Evolutionary conservation across 2,888 invertebrate species (phyloP), one percentile per base, ranked within the genome.

Genomic region (Chrysotoxum bicinctum): DNA sequence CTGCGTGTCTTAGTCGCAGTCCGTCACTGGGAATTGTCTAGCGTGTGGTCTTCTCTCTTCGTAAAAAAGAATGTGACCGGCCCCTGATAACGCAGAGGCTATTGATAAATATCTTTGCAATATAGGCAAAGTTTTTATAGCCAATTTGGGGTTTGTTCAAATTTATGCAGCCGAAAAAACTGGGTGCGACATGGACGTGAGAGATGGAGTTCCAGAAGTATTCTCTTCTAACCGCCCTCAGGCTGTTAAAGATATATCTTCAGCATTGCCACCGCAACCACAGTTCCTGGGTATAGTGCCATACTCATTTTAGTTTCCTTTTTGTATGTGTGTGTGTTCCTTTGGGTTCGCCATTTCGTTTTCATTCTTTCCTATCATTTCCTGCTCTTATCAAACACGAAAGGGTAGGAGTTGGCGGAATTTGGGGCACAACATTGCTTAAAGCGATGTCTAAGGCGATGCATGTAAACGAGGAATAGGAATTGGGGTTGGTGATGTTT

Each of bases 71-170:
- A 74, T 60, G 58, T 60, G 58, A 43, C 40, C 66, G 50, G 73
- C 52, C 60, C 37, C 45, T 73, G 77, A 77, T 60, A 72, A 52
- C 77, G 78, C 74, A 78, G 74, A 54, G 80, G 76, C 72, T 56
- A 70, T 88, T 88, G 90, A 90, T 90, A 90, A 89, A 88, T 89
- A 90, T 91, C 90, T 90, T 88, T 90, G 91, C 91, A 89, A 89
- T 89, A 90, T 90, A 90, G 89, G 89, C 90, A 91, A 90, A 89
- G 90, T 90, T 90, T 90, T 89, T 88, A 90, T 90, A 89, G 89
- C 88, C 89, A 89, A 89, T 89, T 91, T 90, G 89, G 89, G 89
- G 83, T 88, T 90, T 88, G 87, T 88, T 88, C 52, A 77, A 86
- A 86, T 86, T 82, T 86, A 81, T 86, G 77, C 86, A 74, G 68